These are phyloP conservation scores for Ciconia maguari DNA, from an alignment of 2,113 vertebrate genomes.

Conservation along the genomic window DNA sequence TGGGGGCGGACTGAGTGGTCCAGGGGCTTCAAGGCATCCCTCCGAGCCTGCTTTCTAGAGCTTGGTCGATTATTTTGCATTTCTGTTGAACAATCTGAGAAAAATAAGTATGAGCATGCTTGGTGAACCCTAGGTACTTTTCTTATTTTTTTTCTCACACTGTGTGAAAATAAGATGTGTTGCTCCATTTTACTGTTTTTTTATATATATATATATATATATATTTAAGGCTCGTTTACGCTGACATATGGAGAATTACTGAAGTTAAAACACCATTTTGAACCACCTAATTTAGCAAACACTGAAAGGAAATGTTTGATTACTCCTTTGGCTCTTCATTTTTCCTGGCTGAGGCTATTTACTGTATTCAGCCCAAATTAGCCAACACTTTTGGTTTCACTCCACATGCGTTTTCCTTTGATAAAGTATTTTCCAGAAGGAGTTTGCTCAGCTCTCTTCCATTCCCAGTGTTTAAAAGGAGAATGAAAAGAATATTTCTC, in stretches of 20 bases:
- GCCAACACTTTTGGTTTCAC: background rate
- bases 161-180: background rate
- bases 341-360: constrained; percentile 29
- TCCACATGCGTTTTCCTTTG: background rate
- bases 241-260: constrained; percentile 14
- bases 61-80: background rate
- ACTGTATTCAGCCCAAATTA: constrained; percentile 12
- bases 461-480: background rate
- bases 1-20: background rate
- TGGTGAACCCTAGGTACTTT: fast-evolving
- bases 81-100: background rate
- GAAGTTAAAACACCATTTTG: background rate
- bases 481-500: constrained; percentile 11
- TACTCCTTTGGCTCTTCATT: constrained; percentile 34
- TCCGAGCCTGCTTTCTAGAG: background rate
- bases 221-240: background rate
- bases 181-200: background rate
- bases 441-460: constrained; percentile 25
- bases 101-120: background rate
- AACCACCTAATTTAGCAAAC: constrained; percentile 21
- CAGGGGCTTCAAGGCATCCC: background rate
- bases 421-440: constrained; percentile 16
- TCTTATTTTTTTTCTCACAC: background rate
- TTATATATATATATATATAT: background rate
- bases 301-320: constrained; percentile 16